A percentile compares a stretch with the other conserved stretches of the same genome.
Conservation (phyloP, 2,888 invertebrate genomes). For the Megaustenia siamemsis region DNA sequence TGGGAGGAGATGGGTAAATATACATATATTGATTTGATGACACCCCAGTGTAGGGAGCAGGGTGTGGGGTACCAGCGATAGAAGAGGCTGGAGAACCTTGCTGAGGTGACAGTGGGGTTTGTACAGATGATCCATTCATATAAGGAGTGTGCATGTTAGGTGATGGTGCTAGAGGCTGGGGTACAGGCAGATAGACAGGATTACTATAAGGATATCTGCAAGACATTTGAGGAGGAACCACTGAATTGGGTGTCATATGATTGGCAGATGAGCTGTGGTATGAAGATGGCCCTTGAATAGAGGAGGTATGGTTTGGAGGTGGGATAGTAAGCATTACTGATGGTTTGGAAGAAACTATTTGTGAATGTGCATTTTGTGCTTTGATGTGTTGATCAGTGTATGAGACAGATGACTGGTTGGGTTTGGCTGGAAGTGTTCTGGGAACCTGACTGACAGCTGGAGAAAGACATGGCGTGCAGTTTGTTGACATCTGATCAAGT, state of each 20-base stretch:
- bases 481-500: slow-evolving; percentile 39
- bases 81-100: slow-evolving; percentile 7
- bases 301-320: slow-evolving; percentile 36
- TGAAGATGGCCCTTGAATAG: background rate
- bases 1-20: slow-evolving; percentile 61
- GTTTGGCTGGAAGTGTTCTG: slow-evolving; percentile 10
- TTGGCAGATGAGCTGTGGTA: slow-evolving; percentile 24
- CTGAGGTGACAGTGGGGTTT: slow-evolving; percentile 19
- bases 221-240: background rate
- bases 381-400: slow-evolving; percentile 7
- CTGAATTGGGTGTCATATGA: slow-evolving; percentile 11
- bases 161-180: slow-evolving; percentile 42
- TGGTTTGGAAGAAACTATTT: slow-evolving; percentile 7
- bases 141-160: slow-evolving; percentile 25
- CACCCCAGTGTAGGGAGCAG: background rate
- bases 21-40: slow-evolving; percentile 61
- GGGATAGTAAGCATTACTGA: slow-evolving; percentile 30
- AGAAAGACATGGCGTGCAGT: slow-evolving; percentile 30
- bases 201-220: slow-evolving; percentile 37
- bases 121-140: slow-evolving; percentile 43
- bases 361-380: slow-evolving; percentile 12
- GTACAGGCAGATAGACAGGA: slow-evolving; percentile 17
- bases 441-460: slow-evolving; percentile 26
- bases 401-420: background rate
- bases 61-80: background rate